Percentiles rank a stretch among this genome's conserved stretches.
These are phyloP conservation scores for Hyphantria cunea DNA, from an alignment of 1,140 invertebrate species.

Conservation along the genomic window DNA sequence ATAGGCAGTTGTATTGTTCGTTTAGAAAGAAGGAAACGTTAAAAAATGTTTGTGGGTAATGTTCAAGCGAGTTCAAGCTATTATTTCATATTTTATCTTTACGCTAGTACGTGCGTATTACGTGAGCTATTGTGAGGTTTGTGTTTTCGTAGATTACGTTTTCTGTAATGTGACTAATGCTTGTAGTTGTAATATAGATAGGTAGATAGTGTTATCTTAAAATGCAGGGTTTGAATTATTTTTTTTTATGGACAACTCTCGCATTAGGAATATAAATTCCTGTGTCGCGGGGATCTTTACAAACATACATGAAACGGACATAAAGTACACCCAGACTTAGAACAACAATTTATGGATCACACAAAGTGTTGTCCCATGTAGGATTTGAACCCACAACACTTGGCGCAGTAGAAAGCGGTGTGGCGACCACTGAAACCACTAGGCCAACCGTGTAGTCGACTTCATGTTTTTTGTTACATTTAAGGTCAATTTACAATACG, in stretches of 20 bases:
- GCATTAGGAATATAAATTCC: too few species aligned
- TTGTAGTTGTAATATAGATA: background rate
- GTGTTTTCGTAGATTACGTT: constrained; percentile 8
- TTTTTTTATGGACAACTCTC: background rate
- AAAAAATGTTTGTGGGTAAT: constrained; percentile 30
- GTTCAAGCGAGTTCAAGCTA: constrained; percentile 23
- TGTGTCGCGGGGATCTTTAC: too few species aligned
- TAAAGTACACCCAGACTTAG: too few species aligned
- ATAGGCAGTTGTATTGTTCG: too few species aligned
- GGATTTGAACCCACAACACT: too few species aligned
- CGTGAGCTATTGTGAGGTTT: constrained; percentile 29
- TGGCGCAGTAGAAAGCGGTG: too few species aligned
- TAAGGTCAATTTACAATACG: constrained; percentile 2
- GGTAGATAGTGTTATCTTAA: background rate
- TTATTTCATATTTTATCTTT: constrained; percentile 48
- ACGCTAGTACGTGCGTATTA: constrained; percentile 24
- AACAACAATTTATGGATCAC: too few species aligned
- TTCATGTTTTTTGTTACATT: background rate
- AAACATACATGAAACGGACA: too few species aligned
- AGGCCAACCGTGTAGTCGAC: too few species aligned
- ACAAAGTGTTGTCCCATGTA: too few species aligned
- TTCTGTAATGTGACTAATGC: constrained; percentile 7
- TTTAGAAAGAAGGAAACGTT: constrained; percentile 53
- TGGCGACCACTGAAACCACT: too few species aligned
- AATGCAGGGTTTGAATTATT: background rate